Percentiles rank a stretch among this genome's conserved stretches.
Evolutionary conservation across 2,113 vertebrate species (phyloP).

Genomic region (Procavia capensis): DNA sequence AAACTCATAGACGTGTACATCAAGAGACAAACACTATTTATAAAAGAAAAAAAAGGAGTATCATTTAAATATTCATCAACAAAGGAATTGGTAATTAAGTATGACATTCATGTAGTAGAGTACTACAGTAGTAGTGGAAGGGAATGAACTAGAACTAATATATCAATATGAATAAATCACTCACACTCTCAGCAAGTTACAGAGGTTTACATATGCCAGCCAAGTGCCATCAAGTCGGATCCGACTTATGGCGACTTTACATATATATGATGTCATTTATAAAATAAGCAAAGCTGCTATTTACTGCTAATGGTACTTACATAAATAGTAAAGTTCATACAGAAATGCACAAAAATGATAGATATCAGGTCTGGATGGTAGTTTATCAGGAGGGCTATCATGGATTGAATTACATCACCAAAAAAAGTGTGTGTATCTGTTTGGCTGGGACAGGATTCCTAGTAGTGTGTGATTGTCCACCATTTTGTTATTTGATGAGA

Average conservation of each 20-base stretch:
- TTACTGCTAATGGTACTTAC: background rate
- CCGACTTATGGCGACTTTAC: no score
- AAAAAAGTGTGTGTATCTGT: no score
- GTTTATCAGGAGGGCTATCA: background rate
- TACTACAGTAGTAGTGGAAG: background rate
- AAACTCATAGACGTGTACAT: background rate
- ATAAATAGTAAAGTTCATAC: background rate
- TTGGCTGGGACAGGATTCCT: no score
- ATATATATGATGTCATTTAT: background rate
- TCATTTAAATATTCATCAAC: background rate
- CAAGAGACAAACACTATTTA: background rate
- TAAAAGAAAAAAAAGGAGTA: background rate
- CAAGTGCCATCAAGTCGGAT: no score
- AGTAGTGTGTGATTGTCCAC: no score
- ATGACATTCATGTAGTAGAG: background rate
- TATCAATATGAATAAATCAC: background rate
- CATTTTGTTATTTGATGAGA: no score
- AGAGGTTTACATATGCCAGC: background rate
- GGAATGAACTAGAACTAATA: background rate
- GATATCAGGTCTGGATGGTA: background rate
- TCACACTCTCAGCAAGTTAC: background rate
- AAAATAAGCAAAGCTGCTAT: background rate
- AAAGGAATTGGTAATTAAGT: background rate
- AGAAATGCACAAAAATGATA: constrained; percentile 10
- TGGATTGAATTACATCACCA: no score